These are phyloP conservation scores for Saxicola maurus DNA, from an alignment of 2,797 vertebrate genomes.

Conservation along the genomic window DNA sequence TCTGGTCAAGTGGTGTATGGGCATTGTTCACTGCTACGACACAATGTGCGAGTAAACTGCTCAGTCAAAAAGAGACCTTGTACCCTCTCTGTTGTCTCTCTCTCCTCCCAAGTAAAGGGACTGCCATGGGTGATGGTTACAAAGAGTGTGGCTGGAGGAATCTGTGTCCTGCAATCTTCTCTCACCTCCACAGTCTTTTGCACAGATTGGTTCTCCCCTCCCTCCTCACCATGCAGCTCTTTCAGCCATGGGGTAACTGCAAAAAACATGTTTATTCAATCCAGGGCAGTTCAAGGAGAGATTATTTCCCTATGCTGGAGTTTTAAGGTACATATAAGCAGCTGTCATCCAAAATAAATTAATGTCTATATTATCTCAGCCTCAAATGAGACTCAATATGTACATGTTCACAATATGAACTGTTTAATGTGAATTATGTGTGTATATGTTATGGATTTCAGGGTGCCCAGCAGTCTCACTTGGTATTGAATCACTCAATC, in stretches of 20 bases:
- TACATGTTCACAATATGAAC: not conserved
- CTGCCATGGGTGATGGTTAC: not conserved
- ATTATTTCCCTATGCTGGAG: not conserved
- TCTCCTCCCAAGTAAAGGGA: not conserved
- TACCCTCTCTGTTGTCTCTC: not conserved
- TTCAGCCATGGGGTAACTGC: not conserved
- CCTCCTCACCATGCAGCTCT: not conserved
- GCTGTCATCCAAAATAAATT: not conserved
- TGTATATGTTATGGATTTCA: not conserved
- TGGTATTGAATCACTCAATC: not conserved
- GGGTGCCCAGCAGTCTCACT: not conserved
- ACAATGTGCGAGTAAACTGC: not conserved
- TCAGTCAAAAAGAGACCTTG: not conserved
- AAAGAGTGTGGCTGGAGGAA: not conserved
- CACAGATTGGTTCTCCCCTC: not conserved
- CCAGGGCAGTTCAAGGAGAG: not conserved
- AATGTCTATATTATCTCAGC: not conserved
- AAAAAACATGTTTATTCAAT: not conserved
- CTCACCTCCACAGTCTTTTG: not conserved
- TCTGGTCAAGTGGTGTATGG: conserved; percentile 43
- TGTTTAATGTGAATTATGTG: not conserved
- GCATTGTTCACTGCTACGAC: conserved; percentile 35
- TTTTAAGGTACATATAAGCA: not conserved
- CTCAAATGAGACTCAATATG: not conserved
- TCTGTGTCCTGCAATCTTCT: not conserved